phyloP scores from a whole-genome alignment of 2,113 vertebrate genomes.

The Festucalex cinctus region DNA sequence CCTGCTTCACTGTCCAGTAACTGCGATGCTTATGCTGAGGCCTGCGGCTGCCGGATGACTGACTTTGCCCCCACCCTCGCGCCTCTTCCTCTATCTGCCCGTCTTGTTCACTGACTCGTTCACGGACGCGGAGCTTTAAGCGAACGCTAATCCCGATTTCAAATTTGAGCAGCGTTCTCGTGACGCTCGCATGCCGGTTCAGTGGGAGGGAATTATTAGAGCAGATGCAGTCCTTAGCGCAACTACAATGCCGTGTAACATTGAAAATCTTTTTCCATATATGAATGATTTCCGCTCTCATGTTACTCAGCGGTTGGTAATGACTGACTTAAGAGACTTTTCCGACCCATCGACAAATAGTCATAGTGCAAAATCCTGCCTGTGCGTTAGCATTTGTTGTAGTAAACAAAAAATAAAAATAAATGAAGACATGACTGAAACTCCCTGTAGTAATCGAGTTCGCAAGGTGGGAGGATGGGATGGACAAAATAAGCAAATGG shows the following conservation, averaged over 20 bases:
- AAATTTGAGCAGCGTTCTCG: constrained; percentile 41
- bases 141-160: constrained; percentile 60
- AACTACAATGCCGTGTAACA: not conserved
- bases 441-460: not conserved
- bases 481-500: constrained; percentile 64
- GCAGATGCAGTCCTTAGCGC: not conserved
- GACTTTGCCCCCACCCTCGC: constrained; percentile 32
- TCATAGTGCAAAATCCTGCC: no score
- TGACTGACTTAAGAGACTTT: not conserved
- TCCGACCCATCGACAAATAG: not conserved
- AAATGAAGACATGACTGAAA: not conserved
- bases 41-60: constrained; percentile 52
- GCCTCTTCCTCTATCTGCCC: constrained; percentile 14
- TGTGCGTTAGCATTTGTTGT: not conserved
- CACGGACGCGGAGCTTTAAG: constrained; percentile 41
- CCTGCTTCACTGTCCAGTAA: constrained; percentile 43
- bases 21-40: constrained; percentile 48
- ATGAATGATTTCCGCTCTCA: no score
- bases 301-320: no score
- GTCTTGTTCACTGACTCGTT: constrained; percentile 53
- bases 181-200: constrained; percentile 21
- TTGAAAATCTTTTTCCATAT: not conserved
- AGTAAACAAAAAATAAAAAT: not conserved
- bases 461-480: constrained; percentile 26
- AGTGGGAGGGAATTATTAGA: constrained; percentile 14